A percentile compares a stretch with the other conserved stretches of the same genome.
Conservation (phyloP, 2,888 invertebrate species). For the Xestia sexstrigata region DNA sequence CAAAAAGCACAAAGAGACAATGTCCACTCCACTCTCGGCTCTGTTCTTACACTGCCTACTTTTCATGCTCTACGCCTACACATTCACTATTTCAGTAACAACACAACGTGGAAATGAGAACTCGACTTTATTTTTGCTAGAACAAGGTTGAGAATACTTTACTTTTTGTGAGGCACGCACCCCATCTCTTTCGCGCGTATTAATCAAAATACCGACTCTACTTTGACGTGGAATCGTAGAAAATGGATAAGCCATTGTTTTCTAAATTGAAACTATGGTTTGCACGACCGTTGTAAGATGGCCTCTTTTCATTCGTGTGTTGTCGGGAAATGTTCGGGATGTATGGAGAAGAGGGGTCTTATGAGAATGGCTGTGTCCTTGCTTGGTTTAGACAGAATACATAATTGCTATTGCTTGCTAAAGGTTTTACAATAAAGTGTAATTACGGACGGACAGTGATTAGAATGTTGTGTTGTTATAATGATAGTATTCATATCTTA, state of each 20-base stretch:
- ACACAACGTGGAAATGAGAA: conserved; percentile 73
- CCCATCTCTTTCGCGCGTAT: conserved; percentile 89
- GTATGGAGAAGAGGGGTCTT: conserved; percentile 71
- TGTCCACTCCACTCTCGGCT: conserved; percentile 82
- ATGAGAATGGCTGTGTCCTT: conserved; percentile 69
- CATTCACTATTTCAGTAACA: conserved; percentile 88
- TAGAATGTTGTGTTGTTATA: conserved; percentile 77
- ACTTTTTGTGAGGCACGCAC: conserved; percentile 74
- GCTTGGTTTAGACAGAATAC: conserved; percentile 86
- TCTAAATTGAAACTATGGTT: conserved; percentile 89
- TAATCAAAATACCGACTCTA: conserved; percentile 90
- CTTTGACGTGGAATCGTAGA: conserved; percentile 90
- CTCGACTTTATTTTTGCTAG: conserved; percentile 76
- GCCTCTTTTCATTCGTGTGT: conserved; percentile 68
- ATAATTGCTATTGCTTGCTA: conserved; percentile 85
- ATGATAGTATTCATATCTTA: conserved; percentile 48
- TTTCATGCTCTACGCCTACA: conserved; percentile 90
- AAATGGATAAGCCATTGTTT: conserved; percentile 91
- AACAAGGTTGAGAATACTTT: conserved; percentile 75
- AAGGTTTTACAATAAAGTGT: conserved; percentile 70
- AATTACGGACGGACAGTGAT: conserved; percentile 77
- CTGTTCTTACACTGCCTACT: conserved; percentile 89
- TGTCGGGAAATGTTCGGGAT: conserved; percentile 52
- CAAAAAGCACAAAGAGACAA: conserved; percentile 75
- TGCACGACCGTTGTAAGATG: conserved; percentile 79